Evolutionary conservation across 2,888 invertebrate species (phyloP).

Genomic region (Sepiola atlantica): DNA sequence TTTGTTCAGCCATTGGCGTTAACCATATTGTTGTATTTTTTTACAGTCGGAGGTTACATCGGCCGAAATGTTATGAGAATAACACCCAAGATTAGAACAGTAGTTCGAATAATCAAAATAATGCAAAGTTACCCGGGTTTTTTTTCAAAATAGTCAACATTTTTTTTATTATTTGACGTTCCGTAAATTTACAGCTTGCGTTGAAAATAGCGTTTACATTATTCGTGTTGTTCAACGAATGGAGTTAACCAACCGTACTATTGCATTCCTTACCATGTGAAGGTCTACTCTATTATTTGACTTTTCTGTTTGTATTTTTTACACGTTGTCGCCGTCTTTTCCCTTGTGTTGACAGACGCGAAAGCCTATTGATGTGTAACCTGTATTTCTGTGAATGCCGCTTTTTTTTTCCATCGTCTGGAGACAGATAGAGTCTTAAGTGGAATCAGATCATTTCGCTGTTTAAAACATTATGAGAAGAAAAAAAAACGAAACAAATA

Average conservation of each 20-base stretch:
- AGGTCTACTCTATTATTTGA: neutral
- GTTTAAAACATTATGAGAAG: neutral
- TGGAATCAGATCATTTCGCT: conserved; percentile 32
- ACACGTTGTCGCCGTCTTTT: neutral
- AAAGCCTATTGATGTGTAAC: neutral
- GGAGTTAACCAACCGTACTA: neutral
- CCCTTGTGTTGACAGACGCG: neutral
- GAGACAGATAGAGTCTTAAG: conserved; percentile 13
- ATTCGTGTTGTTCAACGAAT: too few relatives aligned
- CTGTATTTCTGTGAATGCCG: neutral
- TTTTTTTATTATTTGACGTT: too few relatives aligned
- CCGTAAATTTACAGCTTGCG: too few relatives aligned
- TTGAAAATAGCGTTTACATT: too few relatives aligned
- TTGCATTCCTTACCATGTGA: neutral
- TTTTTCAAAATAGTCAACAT: too few relatives aligned
- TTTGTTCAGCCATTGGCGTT: too few relatives aligned
- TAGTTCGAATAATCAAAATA: too few relatives aligned
- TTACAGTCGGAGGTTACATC: too few relatives aligned
- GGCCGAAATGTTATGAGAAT: too few relatives aligned
- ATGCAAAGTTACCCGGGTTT: too few relatives aligned
- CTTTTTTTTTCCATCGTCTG: conserved; percentile 32
- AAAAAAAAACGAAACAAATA: neutral
- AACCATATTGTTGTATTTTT: too few relatives aligned
- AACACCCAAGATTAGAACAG: too few relatives aligned
- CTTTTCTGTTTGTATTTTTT: neutral